phyloP scores from a whole-genome alignment of 1,140 invertebrate species.

The Aradophagus sp. region DNA sequence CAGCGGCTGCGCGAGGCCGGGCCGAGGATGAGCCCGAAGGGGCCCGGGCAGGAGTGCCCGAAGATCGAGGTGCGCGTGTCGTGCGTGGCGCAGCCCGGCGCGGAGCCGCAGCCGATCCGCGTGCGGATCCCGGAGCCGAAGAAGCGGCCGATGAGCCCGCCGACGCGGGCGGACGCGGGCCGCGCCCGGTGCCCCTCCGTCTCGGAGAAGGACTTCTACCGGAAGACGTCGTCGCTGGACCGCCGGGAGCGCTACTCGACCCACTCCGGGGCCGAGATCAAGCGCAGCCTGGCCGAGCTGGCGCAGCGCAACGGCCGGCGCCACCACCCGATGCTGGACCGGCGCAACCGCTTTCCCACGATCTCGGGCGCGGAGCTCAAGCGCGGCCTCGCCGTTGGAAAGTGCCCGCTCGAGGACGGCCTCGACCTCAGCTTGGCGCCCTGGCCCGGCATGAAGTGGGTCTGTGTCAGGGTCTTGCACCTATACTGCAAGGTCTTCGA shows the following conservation, averaged over 20 bases:
- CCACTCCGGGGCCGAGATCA: constrained; percentile 69
- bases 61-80: constrained; percentile 71
- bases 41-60: constrained; percentile 61
- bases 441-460: constrained; percentile 85
- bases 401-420: constrained; percentile 71
- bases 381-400: constrained; percentile 63
- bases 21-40: constrained; percentile 69
- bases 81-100: constrained; percentile 66
- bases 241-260: constrained; percentile 69
- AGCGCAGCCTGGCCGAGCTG: constrained; percentile 59
- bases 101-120: constrained; percentile 65
- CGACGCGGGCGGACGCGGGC: constrained; percentile 33
- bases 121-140: constrained; percentile 71
- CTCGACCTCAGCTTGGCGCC: constrained; percentile 74
- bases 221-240: constrained; percentile 65
- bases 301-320: constrained; percentile 41
- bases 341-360: constrained; percentile 67
- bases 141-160: constrained; percentile 65
- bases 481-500: constrained; percentile 89
- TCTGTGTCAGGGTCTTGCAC: constrained; percentile 85
- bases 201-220: constrained; percentile 69
- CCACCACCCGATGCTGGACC: constrained; percentile 61
- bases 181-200: constrained; percentile 65
- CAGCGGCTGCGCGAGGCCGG: constrained; percentile 54
- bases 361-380: constrained; percentile 70